Conservation (phyloP, 2,113 vertebrate species). For the Saimiri boliviensis region DNA sequence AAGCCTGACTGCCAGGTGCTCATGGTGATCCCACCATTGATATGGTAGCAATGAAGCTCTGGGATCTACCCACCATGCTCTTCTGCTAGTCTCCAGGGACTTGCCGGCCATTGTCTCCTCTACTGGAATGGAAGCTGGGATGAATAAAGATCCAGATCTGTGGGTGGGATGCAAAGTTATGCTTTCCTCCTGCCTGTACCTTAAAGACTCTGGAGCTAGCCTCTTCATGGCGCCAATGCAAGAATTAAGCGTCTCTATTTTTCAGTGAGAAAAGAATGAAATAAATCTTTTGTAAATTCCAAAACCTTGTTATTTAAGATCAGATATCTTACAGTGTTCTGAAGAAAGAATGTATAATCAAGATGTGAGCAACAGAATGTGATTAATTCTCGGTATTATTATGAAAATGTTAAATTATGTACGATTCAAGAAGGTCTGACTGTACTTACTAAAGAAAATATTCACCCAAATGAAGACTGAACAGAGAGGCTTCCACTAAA, state of each 20-base stretch:
- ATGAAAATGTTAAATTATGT: neutral
- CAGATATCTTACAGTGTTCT: neutral
- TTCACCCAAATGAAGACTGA: neutral
- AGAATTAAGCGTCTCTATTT: neutral
- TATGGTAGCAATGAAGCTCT: neutral
- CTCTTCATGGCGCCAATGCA: neutral
- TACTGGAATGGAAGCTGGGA: neutral
- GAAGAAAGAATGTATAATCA: neutral
- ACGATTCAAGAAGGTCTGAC: neutral
- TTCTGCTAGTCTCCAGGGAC: neutral
- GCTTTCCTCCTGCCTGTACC: neutral
- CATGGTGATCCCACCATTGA: neutral
- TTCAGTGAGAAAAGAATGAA: slow-evolving; percentile 3
- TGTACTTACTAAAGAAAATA: neutral
- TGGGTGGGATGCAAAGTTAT: neutral
- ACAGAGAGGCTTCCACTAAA: neutral
- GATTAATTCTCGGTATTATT: neutral
- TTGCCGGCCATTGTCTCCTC: neutral
- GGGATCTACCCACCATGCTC: neutral
- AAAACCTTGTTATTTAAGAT: neutral
- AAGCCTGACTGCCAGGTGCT: neutral
- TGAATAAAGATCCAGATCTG: neutral
- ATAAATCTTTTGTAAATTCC: neutral
- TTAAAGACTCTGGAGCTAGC: neutral
- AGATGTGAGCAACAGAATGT: neutral